phyloP scores from a whole-genome alignment of 35 echinoderm and acorn worm species.

The Nesometra sesokonis region DNA sequence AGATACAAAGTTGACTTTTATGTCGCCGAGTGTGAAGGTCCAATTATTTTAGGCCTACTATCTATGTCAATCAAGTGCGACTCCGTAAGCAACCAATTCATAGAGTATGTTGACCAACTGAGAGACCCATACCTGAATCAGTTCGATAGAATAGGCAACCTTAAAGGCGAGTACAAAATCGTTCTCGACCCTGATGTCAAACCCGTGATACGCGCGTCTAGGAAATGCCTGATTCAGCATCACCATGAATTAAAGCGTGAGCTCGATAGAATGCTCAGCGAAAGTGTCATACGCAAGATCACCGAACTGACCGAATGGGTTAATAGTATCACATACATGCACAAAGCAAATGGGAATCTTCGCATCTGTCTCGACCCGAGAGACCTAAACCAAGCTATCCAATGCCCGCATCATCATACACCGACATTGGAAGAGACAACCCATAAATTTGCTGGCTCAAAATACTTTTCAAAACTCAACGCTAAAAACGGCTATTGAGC shows the following conservation, averaged over 20 bases:
- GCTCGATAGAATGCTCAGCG: slow-evolving; percentile 32
- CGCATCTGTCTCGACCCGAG: slow-evolving; percentile 58
- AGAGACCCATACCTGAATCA: slow-evolving; percentile 6
- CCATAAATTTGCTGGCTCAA: slow-evolving; percentile 24
- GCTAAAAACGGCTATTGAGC: slow-evolving; percentile 31
- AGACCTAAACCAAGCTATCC: slow-evolving; percentile 46
- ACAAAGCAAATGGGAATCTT: slow-evolving; percentile 22
- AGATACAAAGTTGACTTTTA: background rate
- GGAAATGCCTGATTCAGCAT: slow-evolving; percentile 43
- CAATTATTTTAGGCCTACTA: slow-evolving; percentile 12
- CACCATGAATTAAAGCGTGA: slow-evolving; percentile 42
- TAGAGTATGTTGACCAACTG: slow-evolving; percentile 7
- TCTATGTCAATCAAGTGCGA: slow-evolving; percentile 8
- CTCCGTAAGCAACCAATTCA: background rate
- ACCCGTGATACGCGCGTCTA: slow-evolving; percentile 32
- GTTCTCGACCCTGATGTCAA: slow-evolving; percentile 12
- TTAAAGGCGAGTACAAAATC: slow-evolving; percentile 31
- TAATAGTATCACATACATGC: slow-evolving; percentile 27
- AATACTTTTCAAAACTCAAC: slow-evolving; percentile 36
- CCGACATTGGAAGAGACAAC: slow-evolving; percentile 54
- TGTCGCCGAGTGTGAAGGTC: slow-evolving; percentile 13
- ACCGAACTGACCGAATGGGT: slow-evolving; percentile 57
- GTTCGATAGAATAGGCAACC: slow-evolving; percentile 36
- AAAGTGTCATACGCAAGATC: slow-evolving; percentile 41
- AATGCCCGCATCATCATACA: slow-evolving; percentile 31